These are phyloP conservation scores for Phrynocephalus forsythii DNA, from an alignment of 2,797 vertebrate species.

Conservation along the genomic window DNA sequence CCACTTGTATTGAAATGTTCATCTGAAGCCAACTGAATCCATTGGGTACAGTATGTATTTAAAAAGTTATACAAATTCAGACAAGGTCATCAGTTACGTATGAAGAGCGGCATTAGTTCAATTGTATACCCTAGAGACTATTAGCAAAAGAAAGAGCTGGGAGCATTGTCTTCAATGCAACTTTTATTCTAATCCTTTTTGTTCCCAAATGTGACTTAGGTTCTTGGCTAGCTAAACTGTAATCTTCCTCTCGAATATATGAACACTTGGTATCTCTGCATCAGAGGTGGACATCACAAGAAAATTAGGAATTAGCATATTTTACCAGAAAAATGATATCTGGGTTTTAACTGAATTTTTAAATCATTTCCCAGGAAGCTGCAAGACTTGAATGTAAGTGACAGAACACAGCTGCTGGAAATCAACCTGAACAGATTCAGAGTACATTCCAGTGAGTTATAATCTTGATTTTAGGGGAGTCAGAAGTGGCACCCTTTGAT, in stretches of 20 bases:
- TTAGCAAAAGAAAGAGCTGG: neutral
- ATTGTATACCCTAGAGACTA: neutral
- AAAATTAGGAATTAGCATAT: neutral
- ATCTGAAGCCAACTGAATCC: neutral
- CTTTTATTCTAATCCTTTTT: neutral
- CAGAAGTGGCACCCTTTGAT: neutral
- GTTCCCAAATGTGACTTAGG: neutral
- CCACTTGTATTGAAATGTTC: neutral
- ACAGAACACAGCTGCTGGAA: neutral
- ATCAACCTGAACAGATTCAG: conserved; percentile 8
- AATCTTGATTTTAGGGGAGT: neutral
- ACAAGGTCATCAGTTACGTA: neutral
- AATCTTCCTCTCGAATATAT: conserved; percentile 14
- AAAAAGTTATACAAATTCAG: neutral
- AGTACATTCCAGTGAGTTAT: neutral
- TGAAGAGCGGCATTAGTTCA: neutral
- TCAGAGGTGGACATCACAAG: neutral
- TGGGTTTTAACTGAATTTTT: neutral
- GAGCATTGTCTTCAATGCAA: neutral
- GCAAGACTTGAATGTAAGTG: neutral
- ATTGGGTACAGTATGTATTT: neutral
- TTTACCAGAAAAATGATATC: neutral
- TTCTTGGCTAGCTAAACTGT: neutral
- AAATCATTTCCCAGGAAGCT: neutral
- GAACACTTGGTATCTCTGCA: neutral